Evolutionary conservation across 1,140 invertebrate genomes (phyloP), one percentile per base, ranked within the genome.

Genomic region (Caenorhabditis inopinata): DNA sequence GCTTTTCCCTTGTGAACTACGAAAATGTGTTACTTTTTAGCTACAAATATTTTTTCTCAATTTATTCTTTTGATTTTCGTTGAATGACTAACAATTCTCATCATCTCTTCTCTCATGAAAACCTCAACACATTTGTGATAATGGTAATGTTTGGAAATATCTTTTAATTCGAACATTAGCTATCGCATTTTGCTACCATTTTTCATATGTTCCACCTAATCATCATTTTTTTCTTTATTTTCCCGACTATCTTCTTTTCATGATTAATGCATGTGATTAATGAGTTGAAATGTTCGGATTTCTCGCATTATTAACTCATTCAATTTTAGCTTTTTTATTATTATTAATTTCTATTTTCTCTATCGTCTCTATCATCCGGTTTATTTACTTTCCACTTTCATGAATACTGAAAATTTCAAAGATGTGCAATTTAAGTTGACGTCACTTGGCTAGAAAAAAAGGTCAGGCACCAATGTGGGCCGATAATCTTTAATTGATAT

Each of bases 221-320:
- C 58, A 68, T 32, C 27, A 38, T 68, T 21, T 21, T 18, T 9
- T 21, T 32, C 18, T 12, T 58, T 11, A n/a, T 42, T 32, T 68
- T 38, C 27, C 32, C 32, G 27, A n/a, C n/a, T n/a, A n/a, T n/a
- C n/a, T n/a, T n/a, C n/a, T 38, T 68, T 68, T 6, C 38, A 68
- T 68, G 58, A 68, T 38, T 38, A 38, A 38, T 68, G 58, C 35
- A 68, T 68, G 58, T 68, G 58, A 68, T 68, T 29, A 16, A 68
- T 68, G 35, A 68, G 58, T 38, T 68, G 25, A 32, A 58, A 29
- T 7, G 14, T 14, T 7, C 5, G 5, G 5, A 42, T 42, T 42
- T 42, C 38, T 42, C 38, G 38, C 38, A 14, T 42, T 42, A 12
- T 58, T 3, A 23, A 68, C 11, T 27, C 58, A 68, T 68, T 68